Evolutionary conservation across 1,140 invertebrate species (phyloP).

Genomic region (Nilaparvata lugens): DNA sequence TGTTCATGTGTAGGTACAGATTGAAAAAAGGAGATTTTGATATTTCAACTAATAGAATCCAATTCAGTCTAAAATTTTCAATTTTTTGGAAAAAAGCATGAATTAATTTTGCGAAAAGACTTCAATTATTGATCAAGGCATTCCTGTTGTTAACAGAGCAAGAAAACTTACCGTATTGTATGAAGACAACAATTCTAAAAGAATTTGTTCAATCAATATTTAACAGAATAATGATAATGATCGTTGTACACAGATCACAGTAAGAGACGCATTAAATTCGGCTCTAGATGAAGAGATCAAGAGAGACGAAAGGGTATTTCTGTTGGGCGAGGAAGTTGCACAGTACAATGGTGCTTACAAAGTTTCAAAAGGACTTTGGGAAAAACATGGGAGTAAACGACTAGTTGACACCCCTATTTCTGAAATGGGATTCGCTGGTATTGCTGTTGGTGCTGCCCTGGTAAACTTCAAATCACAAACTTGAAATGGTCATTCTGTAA

Average conservation of each 20-base stretch:
- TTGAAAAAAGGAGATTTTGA: no score
- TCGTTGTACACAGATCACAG: conserved; percentile 53
- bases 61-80: no score
- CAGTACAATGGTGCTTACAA: conserved; percentile 97
- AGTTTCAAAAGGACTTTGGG: conserved; percentile 86
- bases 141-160: no score
- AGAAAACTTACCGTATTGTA: no score
- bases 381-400: conserved; percentile 94
- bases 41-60: no score
- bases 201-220: no score
- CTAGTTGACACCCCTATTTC: conserved; percentile 98
- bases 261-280: conserved; percentile 91
- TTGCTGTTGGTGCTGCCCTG: conserved; percentile 94
- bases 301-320: conserved; percentile 84
- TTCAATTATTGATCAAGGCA: no score
- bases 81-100: no score
- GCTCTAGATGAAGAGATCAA: conserved; percentile 96
- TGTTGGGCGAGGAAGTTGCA: conserved; percentile 95
- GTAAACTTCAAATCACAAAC: conserved; percentile 37
- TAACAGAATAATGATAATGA: no score
- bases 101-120: no score
- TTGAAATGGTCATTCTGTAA: conserved; percentile 38
- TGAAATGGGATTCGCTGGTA: conserved; percentile 92
- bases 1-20: no score
- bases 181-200: no score